Base-by-base conservation (phyloP, 2,888 invertebrate species). In the Fragum fragum region DNA sequence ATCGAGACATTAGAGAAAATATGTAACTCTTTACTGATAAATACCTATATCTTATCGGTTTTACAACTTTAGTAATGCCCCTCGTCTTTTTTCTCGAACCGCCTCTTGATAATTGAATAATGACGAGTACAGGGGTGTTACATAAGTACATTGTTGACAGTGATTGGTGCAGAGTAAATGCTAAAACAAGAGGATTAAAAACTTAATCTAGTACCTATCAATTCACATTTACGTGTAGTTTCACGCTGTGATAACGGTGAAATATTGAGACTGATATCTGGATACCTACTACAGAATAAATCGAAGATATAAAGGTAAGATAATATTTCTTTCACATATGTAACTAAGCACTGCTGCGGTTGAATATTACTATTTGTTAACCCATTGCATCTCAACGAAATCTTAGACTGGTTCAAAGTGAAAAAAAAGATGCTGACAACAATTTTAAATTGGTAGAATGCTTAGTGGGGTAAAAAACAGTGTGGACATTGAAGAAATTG, bases 81-180 rank as follows among this genome's bases (percentile, higher is more conserved):
- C 23, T 66, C 42, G n/a, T n/a, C 47, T 66, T 66, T 66, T 42
- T 39, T 36, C 66, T 66, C 32, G 66, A 16, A 66, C 66, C 66
- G 66, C 66, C 26, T 6, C 16, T 7, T 21, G 66, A 66, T 66
- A 42, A 66, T 66, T 39, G 42, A 42, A 39, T 66, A 66, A 66
- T 66, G 42, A 66, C 42, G 66, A 66, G 66, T 23, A 39, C 23
- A 66, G 23, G 42, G 66, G 66, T 66, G 66, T 66, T 42, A 21
- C 14, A 3, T 18, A 47, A 47, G 47, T 47, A 47, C 47, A 18
- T 47, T n/a, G 47, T 47, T 61, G 32, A 42, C 42, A 42, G 26
- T 66, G 23, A 66, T 39, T 66, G 61, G 66, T 66, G 32, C 32
- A 42, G 66, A 66, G 66, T 66, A 66, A 42, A 36, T 21, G 42